Evolutionary conservation across 2,888 invertebrate species (phyloP).

Genomic region (Papilio demoleus): DNA sequence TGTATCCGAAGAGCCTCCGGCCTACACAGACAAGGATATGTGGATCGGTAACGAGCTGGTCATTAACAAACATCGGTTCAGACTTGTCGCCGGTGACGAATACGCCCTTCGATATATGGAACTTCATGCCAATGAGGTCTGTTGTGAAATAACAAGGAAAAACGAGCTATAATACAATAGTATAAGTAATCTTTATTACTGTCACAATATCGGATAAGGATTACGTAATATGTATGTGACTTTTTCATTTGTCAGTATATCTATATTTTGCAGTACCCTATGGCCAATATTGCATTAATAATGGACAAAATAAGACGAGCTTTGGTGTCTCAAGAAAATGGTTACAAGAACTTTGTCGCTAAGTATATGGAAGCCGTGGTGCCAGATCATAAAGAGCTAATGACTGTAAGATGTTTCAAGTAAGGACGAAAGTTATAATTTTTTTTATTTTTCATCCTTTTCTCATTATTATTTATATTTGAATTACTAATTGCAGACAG

Average conservation of each 20-base stretch:
- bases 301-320: conserved; percentile 89
- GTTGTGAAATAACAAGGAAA: too few species aligned
- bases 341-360: conserved; percentile 90
- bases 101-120: conserved; percentile 96
- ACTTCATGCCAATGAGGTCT: conserved; percentile 87
- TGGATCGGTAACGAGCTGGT: conserved; percentile 92
- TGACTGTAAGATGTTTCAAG: conserved; percentile 76
- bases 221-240: background rate
- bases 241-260: background rate
- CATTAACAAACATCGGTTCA: conserved; percentile 90
- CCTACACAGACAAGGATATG: conserved; percentile 91
- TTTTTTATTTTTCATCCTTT: conserved; percentile 31
- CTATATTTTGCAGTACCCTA: conserved; percentile 84
- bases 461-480: conserved; percentile 41
- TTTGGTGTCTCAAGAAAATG: conserved; percentile 83
- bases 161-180: too few species aligned
- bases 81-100: conserved; percentile 92
- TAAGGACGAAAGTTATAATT: too few species aligned
- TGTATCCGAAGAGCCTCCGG: conserved; percentile 87
- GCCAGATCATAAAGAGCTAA: conserved; percentile 69
- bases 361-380: conserved; percentile 83
- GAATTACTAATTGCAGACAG: conserved; percentile 71
- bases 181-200: too few species aligned
- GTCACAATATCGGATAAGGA: too few species aligned
- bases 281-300: conserved; percentile 88